Percentiles rank a stretch among this genome's conserved stretches.
Evolutionary conservation across 1,140 invertebrate species (phyloP).

Genomic region (Lethrus apterus): DNA sequence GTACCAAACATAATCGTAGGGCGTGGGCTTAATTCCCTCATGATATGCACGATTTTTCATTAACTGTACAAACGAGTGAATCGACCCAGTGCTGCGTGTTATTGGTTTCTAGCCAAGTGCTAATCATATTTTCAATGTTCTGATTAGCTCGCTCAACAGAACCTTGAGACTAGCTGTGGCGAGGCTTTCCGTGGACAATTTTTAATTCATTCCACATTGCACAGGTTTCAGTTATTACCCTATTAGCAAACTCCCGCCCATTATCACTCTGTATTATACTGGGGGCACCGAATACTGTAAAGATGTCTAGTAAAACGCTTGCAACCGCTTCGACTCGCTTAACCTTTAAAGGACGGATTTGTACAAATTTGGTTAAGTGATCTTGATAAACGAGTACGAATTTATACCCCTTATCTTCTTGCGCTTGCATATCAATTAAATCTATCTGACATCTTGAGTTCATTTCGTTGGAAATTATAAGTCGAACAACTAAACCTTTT

Average conservation of each 20-base stretch:
- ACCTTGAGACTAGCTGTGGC: slow-evolving; percentile 28
- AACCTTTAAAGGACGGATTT: slow-evolving; percentile 29
- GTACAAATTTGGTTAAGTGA: slow-evolving; percentile 41
- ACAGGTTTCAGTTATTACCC: slow-evolving; percentile 12
- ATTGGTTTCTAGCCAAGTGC: slow-evolving; percentile 33
- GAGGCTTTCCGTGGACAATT: slow-evolving; percentile 17
- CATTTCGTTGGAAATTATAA: slow-evolving; percentile 33
- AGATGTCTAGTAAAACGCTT: slow-evolving; percentile 28
- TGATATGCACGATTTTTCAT: slow-evolving; percentile 33
- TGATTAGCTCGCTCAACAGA: slow-evolving; percentile 32
- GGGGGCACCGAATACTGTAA: slow-evolving; percentile 31
- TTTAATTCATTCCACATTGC: slow-evolving; percentile 16
- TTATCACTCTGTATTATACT: slow-evolving; percentile 35
- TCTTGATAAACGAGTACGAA: slow-evolving; percentile 44
- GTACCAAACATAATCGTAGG: slow-evolving; percentile 31
- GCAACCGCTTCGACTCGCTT: slow-evolving; percentile 34
- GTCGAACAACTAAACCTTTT: slow-evolving; percentile 34
- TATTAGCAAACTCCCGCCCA: slow-evolving; percentile 24
- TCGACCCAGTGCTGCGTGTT: slow-evolving; percentile 32
- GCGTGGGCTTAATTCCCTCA: slow-evolving; percentile 26
- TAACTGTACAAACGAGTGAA: slow-evolving; percentile 29
- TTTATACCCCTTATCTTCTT: slow-evolving; percentile 35
- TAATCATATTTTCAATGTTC: slow-evolving; percentile 37
- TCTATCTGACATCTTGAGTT: slow-evolving; percentile 43
- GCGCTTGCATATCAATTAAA: no score